Conservation (phyloP, 2,797 vertebrate species). For the Falco novaeseelandiae region DNA sequence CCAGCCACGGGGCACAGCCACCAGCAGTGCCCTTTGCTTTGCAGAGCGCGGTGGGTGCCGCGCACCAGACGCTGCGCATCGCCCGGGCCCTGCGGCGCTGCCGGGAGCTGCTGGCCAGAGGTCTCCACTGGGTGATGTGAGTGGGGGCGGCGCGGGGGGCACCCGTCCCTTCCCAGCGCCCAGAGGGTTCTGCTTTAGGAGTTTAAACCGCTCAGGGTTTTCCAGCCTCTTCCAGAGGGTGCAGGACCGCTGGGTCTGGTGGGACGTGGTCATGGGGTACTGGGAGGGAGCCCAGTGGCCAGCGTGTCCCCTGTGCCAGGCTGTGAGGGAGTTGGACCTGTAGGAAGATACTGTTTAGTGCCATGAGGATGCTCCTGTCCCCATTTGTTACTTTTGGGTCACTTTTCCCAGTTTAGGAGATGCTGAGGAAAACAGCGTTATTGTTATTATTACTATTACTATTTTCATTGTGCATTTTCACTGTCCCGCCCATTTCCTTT, state of each 20-base stretch:
- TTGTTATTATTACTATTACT: neutral
- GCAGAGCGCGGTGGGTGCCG: conserved; percentile 82
- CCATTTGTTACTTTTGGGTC: neutral
- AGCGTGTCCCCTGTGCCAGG: accelerated
- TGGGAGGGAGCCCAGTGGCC: neutral
- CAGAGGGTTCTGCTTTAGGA: neutral
- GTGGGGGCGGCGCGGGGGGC: neutral
- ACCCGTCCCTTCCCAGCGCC: accelerated
- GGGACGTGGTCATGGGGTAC: neutral
- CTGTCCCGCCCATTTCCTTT: neutral
- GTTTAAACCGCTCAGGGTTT: accelerated
- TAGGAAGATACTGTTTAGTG: accelerated
- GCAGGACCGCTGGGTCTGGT: accelerated
- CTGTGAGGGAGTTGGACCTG: neutral
- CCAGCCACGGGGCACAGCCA: accelerated
- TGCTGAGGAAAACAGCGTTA: neutral
- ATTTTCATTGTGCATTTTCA: neutral
- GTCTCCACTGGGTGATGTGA: conserved; percentile 88
- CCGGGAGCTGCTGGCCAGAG: conserved; percentile 84
- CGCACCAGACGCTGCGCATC: conserved; percentile 86
- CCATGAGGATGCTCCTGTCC: neutral
- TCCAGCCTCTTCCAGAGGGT: neutral
- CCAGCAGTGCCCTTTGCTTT: neutral
- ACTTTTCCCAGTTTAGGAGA: neutral
- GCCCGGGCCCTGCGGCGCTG: conserved; percentile 75